Evolutionary conservation across 2,113 vertebrate genomes (phyloP), one percentile per base, ranked within the genome.

Genomic region (Ploceus nigricollis): DNA sequence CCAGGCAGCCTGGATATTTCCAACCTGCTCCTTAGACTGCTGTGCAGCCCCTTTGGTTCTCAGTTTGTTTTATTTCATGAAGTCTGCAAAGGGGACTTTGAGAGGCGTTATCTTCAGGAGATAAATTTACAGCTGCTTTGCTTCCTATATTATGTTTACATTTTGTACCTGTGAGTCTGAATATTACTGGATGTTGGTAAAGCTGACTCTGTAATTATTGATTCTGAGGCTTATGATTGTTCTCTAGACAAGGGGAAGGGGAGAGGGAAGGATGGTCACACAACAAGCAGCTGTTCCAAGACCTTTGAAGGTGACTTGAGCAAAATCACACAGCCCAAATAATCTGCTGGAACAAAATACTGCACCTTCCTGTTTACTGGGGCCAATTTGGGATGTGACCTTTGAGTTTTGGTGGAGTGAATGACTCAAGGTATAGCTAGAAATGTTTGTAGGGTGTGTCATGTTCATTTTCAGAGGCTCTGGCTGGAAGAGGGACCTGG

Each of bases 201-300:
- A 95, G 73, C 65, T 72, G 35, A 44, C 48, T 83, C 88, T 93
- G 86, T 94, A 92, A 95, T 92, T 92, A 92, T 95, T 94, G 94
- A 88, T 94, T 95, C 44, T 92, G 80, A 87, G 65, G 88, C 83
- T 97, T 96, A 91, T 27, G 69, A 72, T 76, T 76, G 12, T 30
- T 94, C 25, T 0, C 13, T 39, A 79, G 91, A 50, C 48, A 65
- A 89, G 69, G 22, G 45, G 56, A 81, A 78, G 68, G 22, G 11
- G 58, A 92, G 81, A 82, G 21, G 10, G 35, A 92, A 87, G 44
- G 51, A 9, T 65, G 77, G 44, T 72, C 70, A 54, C 50, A 23
- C 28, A 64, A 30, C 54, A 78, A 28, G 16, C 40, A 78, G 27
- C 47, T 71, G 20, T 81, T 87, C 44, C 65, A 61, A 69, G 53